phyloP scores from a whole-genome alignment of 1,140 invertebrate species.

The Drosophila tropicalis region DNA sequence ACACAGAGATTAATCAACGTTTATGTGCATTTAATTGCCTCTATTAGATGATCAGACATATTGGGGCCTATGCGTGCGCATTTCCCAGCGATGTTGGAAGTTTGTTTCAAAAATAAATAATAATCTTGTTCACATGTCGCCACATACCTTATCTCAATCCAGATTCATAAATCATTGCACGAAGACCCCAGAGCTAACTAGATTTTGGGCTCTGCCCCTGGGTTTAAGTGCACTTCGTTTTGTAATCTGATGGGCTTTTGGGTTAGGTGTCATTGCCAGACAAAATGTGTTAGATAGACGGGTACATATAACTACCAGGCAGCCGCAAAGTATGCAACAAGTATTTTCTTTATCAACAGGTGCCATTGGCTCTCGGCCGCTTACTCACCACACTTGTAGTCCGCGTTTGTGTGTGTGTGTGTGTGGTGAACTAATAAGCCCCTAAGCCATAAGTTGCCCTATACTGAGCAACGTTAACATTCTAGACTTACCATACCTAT shows the following conservation, averaged over 20 bases:
- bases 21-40: conserved; percentile 50
- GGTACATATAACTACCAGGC: not conserved
- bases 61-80: not conserved
- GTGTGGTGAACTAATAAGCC: conserved; percentile 70
- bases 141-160: not conserved
- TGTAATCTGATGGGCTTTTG: conserved; percentile 18
- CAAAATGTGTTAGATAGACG: not conserved
- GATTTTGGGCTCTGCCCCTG: not conserved
- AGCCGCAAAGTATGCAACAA: conserved; percentile 66
- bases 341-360: conserved; percentile 68
- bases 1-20: conserved; percentile 51
- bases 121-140: conserved; percentile 20
- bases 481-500: not conserved
- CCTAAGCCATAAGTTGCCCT: conserved; percentile 63
- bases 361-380: conserved; percentile 38
- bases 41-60: conserved; percentile 34
- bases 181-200: not conserved
- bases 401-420: conserved; percentile 22
- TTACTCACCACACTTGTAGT: conserved; percentile 42
- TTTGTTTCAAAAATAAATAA: conserved; percentile 15
- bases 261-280: not conserved
- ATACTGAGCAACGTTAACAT: conserved; percentile 47
- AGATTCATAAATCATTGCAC: conserved; percentile 14
- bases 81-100: not conserved
- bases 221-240: conserved; percentile 17